phyloP scores from a whole-genome alignment of 2,888 invertebrate genomes.

The Noctua janthina region DNA sequence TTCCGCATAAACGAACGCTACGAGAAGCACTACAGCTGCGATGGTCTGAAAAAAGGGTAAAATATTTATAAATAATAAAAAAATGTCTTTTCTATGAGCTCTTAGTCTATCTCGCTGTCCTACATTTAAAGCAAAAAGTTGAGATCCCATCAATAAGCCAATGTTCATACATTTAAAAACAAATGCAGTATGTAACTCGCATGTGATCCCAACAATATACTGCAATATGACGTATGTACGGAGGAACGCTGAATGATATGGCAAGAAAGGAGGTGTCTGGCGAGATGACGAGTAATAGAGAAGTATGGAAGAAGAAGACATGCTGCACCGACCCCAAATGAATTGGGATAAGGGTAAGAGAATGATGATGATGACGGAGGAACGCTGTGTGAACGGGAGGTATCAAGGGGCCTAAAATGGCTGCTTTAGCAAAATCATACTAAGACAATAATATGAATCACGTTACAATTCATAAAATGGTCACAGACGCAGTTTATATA shows the following conservation, averaged over 20 bases:
- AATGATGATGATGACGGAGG: too few species aligned
- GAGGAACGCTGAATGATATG: not conserved
- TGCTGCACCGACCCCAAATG: too few species aligned
- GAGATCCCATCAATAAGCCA: not conserved
- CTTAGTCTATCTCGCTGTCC: not conserved
- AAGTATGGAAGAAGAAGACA: too few species aligned
- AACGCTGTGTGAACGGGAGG: too few species aligned
- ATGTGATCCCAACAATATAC: not conserved
- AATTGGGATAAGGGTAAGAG: too few species aligned
- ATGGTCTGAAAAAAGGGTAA: constrained; percentile 72
- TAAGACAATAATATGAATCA: too few species aligned
- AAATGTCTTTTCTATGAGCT: not conserved
- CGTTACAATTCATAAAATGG: too few species aligned
- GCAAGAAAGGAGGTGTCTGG: too few species aligned
- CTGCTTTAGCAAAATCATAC: too few species aligned
- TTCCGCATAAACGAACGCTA: constrained; percentile 76
- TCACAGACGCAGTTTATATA: too few species aligned
- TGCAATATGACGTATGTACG: not conserved
- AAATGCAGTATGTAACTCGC: not conserved
- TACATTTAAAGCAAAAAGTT: not conserved
- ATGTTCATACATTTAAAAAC: not conserved
- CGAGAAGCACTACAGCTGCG: constrained; percentile 69
- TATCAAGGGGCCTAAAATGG: too few species aligned
- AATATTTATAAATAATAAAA: not conserved
- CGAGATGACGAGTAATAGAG: too few species aligned